Evolutionary conservation across 1,140 invertebrate genomes (phyloP).

Genomic region (Neelides sp.): DNA sequence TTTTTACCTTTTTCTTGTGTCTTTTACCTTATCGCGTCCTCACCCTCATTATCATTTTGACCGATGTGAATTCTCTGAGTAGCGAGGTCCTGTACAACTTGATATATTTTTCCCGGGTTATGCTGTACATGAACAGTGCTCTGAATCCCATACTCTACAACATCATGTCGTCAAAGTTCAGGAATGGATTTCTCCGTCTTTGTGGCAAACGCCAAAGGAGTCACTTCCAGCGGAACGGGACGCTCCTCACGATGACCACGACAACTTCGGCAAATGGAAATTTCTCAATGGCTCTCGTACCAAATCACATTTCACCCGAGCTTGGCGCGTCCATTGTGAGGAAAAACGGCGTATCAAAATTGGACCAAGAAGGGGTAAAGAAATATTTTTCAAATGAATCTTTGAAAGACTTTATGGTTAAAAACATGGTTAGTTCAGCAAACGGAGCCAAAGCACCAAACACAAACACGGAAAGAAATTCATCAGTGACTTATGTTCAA

Average conservation of each 20-base stretch:
- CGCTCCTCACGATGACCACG: conserved; percentile 28
- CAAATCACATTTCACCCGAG: conserved; percentile 20
- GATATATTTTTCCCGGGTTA: conserved; percentile 66
- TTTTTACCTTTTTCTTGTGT: conserved; percentile 72
- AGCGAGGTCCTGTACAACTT: conserved; percentile 64
- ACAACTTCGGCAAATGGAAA: conserved; percentile 11
- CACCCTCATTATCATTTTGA: conserved; percentile 63
- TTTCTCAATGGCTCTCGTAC: conserved; percentile 15
- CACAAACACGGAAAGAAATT: no score
- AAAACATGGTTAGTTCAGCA: not conserved
- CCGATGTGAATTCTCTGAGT: conserved; percentile 44
- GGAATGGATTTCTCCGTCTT: conserved; percentile 54
- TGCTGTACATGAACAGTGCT: conserved; percentile 73
- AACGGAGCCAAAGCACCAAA: not conserved
- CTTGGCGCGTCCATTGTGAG: conserved; percentile 11
- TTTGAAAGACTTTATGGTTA: no score
- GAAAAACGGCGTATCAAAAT: conserved; percentile 16
- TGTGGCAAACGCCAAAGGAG: conserved; percentile 43
- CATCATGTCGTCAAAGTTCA: conserved; percentile 59
- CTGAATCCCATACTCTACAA: conserved; percentile 77
- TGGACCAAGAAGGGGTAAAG: not conserved
- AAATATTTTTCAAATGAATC: no score
- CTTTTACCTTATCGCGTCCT: conserved; percentile 69
- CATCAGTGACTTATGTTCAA: not conserved
- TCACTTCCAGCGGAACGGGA: conserved; percentile 22